Evolutionary conservation across 2,113 vertebrate genomes (phyloP).

Genomic region (Chitala chitala): DNA sequence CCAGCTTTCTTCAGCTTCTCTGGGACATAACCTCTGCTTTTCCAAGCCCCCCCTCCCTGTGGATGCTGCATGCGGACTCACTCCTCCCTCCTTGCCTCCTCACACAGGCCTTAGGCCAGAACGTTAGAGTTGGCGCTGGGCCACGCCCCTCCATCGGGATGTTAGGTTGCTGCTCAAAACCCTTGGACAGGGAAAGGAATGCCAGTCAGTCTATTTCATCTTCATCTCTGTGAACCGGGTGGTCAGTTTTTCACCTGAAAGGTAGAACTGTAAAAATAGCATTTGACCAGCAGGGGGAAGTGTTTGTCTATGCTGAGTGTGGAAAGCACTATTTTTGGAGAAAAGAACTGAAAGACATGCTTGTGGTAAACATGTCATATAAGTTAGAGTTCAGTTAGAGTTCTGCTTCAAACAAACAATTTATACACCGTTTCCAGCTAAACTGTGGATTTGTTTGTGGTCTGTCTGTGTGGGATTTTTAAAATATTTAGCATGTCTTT

Average conservation of each 20-base stretch:
- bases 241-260: neutral
- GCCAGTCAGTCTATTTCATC: neutral
- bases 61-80: slow-evolving; percentile 66
- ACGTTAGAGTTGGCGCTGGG: neutral
- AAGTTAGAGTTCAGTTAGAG: too few relatives aligned
- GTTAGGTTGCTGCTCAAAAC: neutral
- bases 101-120: slow-evolving; percentile 28
- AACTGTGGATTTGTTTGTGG: too few relatives aligned
- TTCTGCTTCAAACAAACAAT: too few relatives aligned
- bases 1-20: slow-evolving; percentile 46
- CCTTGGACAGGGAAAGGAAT: neutral
- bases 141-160: neutral
- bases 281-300: slow-evolving; percentile 22
- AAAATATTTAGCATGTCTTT: too few relatives aligned
- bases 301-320: neutral
- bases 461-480: too few relatives aligned
- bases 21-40: slow-evolving; percentile 54
- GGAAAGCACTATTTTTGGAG: neutral
- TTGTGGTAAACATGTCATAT: too few relatives aligned
- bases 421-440: too few relatives aligned
- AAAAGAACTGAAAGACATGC: too few relatives aligned
- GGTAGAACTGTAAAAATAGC: neutral
- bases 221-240: neutral
- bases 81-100: slow-evolving; percentile 46
- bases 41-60: slow-evolving; percentile 39